Evolutionary conservation across 1,140 invertebrate species (phyloP), one percentile per base, ranked within the genome.

Genomic region (Hyles vespertilio): DNA sequence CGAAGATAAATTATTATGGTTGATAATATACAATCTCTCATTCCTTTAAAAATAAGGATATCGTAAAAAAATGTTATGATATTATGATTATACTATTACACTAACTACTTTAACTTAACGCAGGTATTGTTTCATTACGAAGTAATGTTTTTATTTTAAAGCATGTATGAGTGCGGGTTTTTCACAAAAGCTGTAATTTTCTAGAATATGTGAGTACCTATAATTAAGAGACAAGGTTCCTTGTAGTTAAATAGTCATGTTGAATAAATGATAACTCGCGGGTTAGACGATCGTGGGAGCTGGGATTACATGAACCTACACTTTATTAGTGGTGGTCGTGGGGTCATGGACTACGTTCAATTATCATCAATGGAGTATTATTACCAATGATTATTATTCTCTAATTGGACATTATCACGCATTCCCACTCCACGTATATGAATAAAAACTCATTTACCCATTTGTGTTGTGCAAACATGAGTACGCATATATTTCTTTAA

Each of bases 201-300:
- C 22, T 22, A 22, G 22, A 22, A 22, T 22, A 22, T 22, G 22
- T 22, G 22, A 22, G 22, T 22, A 22, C 22, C 22, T 40, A 40
- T 40, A 40, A 40, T 40, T 40, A 1, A 5, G 36, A 48, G 22
- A 11, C 47, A 68, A 72, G 66, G 69, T 60, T 55, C 58, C 33
- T 12, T 43, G 58, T 66, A 59, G 44, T 59, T 50, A 49, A 64
- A 60, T 56, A 60, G 46, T 54, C 51, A 63, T 54, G 64, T 52
- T 67, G 58, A 59, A 48, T 50, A 56, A 51, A 56, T 67, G 51
- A 58, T 63, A 60, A 67, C 64, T 65, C 63, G 67, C 67, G 50
- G 55, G 66, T 57, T 65, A 69, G 52, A 44, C 48, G 56, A 63
- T 66, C 67, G 74, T 77, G 72, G 74, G 72, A 71, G 61, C 56